Base-by-base conservation (phyloP, 2,797 vertebrate species). In the Hafferia zeledoni region DNA sequence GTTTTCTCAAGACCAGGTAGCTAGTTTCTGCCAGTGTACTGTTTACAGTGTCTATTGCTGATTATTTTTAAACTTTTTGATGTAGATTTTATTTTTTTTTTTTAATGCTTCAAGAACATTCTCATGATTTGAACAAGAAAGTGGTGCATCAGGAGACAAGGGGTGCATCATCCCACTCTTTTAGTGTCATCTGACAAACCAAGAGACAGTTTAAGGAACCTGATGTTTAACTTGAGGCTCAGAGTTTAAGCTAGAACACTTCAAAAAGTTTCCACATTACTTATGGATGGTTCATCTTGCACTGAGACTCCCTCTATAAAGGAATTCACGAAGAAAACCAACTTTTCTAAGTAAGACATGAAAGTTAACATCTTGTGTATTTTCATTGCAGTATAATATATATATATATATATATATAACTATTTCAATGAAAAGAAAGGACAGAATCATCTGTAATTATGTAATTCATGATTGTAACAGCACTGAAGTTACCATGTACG, bases 371-470 rank as follows among this genome's bases (percentile, higher is more conserved):
- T 97, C 97, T 96, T 97, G 97, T 98, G 96, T 98, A 93, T 97
- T 97, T 97, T 97, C 96, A 96, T 97, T 97, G 79, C 83, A 50
- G 85, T 82, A 92, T 95, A 41, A 79, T 96, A 93, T 97, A 91
- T 95, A 96, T 97, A 96, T 96, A 96, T 97, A 96, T 95, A 96
- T 97, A 96, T 96, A 96, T 97, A 96, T 95, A 96, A 96, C 95
- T 97, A 97, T 97, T 95, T 97, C 95, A 94, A 90, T 93, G 86
- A 96, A 96, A 97, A 96, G 90, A 91, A 98, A 97, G 92, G 95
- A 97, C 93, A 96, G 97, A 94, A 95, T 97, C 95, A 98, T 96
- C 94, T 98, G 98, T 98, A 97, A 98, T 97, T 98, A 97, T 97
- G 97, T 98, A 97, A 97, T 96, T 98, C 97, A 98, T 97, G 94